These are phyloP conservation scores for Pempheris klunzingeri DNA, from an alignment of 2,797 vertebrate genomes.

Conservation along the genomic window DNA sequence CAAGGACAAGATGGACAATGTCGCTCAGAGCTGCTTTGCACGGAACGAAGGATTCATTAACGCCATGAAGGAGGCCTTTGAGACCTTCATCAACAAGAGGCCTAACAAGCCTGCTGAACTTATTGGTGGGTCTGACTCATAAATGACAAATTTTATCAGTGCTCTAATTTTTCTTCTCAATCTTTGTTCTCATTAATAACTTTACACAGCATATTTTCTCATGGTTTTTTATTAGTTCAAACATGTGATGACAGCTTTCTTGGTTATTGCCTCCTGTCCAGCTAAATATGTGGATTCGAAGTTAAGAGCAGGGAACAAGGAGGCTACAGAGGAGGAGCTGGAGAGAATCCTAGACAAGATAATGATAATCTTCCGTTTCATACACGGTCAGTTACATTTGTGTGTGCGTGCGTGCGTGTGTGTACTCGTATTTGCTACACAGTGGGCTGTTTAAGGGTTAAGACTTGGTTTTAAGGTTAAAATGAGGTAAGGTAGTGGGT, in stretches of 20 bases:
- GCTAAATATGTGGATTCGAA: constrained; percentile 99
- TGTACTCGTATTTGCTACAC: no score
- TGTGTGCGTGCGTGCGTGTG: not conserved
- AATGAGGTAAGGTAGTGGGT: no score
- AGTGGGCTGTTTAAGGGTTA: no score
- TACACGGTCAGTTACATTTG: constrained; percentile 90
- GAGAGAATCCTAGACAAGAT: constrained; percentile 99
- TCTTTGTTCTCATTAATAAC: not conserved
- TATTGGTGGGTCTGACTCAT: constrained; percentile 86
- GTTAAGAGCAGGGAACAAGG: constrained; percentile 98
- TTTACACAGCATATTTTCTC: not conserved
- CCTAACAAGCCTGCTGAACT: constrained; percentile 99
- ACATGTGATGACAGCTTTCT: constrained; percentile 22
- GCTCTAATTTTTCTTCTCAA: no score
- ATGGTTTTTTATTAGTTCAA: not conserved
- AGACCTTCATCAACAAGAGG: constrained; percentile 99
- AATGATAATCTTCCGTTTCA: constrained; percentile 99
- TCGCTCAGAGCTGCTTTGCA: constrained; percentile 95
- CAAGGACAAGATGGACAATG: constrained; percentile 98
- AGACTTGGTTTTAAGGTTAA: no score
- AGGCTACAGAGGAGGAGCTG: constrained; percentile 98
- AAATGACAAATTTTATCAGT: no score
- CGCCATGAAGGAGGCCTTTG: constrained; percentile 99
- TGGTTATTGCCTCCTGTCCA: constrained; percentile 68
- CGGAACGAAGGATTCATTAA: constrained; percentile 98